phyloP scores from a whole-genome alignment of 2,113 vertebrate genomes.

The Bos indicus region DNA sequence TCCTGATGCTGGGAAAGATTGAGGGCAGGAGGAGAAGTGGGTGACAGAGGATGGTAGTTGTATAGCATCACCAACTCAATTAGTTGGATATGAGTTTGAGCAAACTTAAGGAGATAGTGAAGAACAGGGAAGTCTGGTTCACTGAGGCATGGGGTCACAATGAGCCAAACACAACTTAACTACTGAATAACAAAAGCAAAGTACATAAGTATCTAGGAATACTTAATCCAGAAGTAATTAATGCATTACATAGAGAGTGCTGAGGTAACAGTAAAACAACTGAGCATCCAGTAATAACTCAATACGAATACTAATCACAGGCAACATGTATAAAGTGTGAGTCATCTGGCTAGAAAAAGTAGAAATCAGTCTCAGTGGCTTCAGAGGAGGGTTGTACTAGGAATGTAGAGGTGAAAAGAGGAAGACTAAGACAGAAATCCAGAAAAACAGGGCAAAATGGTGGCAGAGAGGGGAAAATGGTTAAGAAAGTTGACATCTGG shows the following conservation, averaged over 20 bases:
- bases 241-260: too few relatives aligned
- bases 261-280: neutral
- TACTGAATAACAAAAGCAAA: neutral
- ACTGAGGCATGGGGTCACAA: neutral
- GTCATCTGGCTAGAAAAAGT: neutral
- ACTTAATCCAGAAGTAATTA: neutral
- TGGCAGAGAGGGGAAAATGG: neutral
- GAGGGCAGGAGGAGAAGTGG: neutral
- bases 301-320: neutral
- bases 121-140: neutral
- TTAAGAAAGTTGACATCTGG: neutral
- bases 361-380: neutral
- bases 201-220: neutral
- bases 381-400: neutral
- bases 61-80: neutral
- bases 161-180: neutral
- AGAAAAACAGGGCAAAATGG: neutral
- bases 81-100: neutral
- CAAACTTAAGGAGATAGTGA: neutral
- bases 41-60: neutral
- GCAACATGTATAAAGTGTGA: too few relatives aligned
- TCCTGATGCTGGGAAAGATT: neutral
- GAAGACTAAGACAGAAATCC: neutral
- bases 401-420: neutral
- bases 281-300: neutral